These are phyloP conservation scores for Drosophila mayri DNA, from an alignment of 1,140 invertebrate species.

Conservation along the genomic window DNA sequence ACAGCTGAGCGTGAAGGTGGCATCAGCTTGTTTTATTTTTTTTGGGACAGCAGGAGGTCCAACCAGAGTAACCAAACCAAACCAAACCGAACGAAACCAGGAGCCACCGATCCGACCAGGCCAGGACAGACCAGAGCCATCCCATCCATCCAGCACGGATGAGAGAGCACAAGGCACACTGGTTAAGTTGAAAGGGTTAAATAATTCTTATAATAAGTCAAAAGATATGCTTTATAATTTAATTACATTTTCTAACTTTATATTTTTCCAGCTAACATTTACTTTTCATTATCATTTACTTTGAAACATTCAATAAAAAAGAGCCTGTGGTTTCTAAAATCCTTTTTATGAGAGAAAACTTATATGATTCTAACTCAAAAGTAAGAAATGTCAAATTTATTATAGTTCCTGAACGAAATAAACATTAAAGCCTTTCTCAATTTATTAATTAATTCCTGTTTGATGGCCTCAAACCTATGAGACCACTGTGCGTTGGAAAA, in stretches of 20 bases:
- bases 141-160: constrained; percentile 54
- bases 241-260: not conserved
- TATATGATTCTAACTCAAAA: accelerated
- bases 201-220: not conserved
- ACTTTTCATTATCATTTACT: not conserved
- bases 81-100: constrained; percentile 36
- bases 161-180: constrained; percentile 30
- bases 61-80: constrained; percentile 37
- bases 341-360: no score
- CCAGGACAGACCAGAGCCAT: constrained; percentile 24
- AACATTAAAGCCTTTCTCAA: not conserved
- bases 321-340: no score
- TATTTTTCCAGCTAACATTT: not conserved
- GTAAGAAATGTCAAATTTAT: not conserved
- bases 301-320: not conserved
- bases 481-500: constrained; percentile 16
- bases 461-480: not conserved
- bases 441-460: not conserved
- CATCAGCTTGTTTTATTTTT: constrained; percentile 45
- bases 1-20: constrained; percentile 68
- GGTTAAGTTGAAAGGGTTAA: not conserved
- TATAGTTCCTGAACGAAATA: not conserved
- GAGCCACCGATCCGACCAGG: constrained; percentile 31
- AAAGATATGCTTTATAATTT: not conserved
- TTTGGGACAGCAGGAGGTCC: constrained; percentile 56